Conservation (phyloP, 2,888 invertebrate genomes). For the Caenorhabditis japonica region DNA sequence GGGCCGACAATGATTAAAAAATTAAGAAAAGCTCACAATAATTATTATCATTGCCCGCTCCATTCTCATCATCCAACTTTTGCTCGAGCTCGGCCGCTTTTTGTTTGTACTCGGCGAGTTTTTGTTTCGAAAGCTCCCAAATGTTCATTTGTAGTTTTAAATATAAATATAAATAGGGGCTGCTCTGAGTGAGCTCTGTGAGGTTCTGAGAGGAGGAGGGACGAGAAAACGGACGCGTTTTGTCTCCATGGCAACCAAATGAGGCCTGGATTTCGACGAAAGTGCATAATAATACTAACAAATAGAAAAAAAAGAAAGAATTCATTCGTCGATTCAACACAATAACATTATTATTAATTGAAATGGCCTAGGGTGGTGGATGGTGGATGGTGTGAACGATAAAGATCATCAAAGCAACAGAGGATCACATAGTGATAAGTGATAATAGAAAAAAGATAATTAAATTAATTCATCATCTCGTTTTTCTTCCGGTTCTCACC, state of each 20-base stretch:
- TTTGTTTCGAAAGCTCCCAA: conserved; percentile 63
- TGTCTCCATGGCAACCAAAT: conserved; percentile 3
- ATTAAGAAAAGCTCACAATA: conserved; percentile 44
- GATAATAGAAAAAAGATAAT: conserved; percentile 4
- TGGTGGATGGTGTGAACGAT: no score
- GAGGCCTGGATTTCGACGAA: no score
- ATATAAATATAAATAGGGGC: neutral
- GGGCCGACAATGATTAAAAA: no score
- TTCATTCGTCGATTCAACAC: no score
- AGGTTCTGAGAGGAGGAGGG: no score
- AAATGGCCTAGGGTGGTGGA: no score
- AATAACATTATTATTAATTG: no score
- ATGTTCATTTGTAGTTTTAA: conserved; percentile 55
- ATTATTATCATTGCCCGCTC: conserved; percentile 33
- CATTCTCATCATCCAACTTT: conserved; percentile 52
- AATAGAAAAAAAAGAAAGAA: no score
- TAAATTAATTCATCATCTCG: conserved; percentile 1
- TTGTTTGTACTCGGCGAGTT: conserved; percentile 59
- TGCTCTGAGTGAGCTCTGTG: neutral
- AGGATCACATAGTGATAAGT: neutral
- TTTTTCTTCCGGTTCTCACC: no score
- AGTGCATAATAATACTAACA: no score
- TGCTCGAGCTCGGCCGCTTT: conserved; percentile 55
- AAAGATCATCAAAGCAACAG: neutral
- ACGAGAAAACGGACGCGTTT: no score